phyloP scores from a whole-genome alignment of 2,113 vertebrate genomes.

The Phoenicopterus ruber region DNA sequence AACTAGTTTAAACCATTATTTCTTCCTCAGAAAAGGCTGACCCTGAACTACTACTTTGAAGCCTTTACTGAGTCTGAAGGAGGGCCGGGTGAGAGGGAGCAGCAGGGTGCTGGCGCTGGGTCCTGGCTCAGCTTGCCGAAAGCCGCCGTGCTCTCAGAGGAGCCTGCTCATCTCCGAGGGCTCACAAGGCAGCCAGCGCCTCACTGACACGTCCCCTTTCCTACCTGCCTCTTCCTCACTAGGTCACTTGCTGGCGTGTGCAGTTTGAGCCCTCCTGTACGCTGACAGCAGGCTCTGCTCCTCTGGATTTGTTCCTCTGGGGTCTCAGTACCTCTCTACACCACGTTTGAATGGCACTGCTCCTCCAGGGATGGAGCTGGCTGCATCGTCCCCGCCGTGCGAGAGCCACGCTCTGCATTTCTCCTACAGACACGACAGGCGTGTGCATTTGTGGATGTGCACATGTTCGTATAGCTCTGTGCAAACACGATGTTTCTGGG shows the following conservation, averaged over 20 bases:
- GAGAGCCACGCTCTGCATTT: fast-evolving
- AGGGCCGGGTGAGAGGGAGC: not conserved
- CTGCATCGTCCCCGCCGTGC: not conserved
- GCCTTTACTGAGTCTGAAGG: not conserved
- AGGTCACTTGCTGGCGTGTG: not conserved
- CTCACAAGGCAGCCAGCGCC: not conserved
- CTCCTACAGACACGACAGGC: fast-evolving
- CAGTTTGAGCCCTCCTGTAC: not conserved
- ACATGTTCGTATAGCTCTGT: not conserved
- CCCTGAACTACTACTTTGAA: not conserved
- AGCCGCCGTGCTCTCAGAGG: fast-evolving
- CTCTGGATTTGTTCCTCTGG: not conserved
- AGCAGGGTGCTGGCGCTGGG: not conserved
- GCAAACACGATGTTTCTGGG: not conserved
- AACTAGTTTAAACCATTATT: not conserved
- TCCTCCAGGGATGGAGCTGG: not conserved
- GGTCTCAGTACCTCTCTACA: not conserved
- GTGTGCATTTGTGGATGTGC: not conserved
- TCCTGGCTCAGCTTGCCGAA: not conserved
- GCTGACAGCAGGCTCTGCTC: not conserved
- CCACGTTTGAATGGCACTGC: fast-evolving
- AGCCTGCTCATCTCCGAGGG: not conserved
- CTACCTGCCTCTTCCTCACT: not conserved
- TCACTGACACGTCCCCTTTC: not conserved
- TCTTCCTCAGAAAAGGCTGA: not conserved